These are phyloP conservation scores for Hippasteria phrygiana DNA, from an alignment of 53 echinoderm and acorn worm species.

Conservation along the genomic window DNA sequence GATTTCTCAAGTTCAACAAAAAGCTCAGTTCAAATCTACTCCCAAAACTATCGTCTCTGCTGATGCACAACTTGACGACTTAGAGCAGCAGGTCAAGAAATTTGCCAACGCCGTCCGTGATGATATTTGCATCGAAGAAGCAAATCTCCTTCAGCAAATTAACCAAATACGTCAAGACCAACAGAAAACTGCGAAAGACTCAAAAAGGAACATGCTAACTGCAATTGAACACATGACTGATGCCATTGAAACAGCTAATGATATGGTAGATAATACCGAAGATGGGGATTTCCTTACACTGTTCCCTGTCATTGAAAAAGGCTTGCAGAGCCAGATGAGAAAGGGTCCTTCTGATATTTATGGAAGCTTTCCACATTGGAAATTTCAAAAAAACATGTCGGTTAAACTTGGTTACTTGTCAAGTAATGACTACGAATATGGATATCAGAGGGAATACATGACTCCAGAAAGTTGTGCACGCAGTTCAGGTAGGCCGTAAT, in stretches of 20 bases:
- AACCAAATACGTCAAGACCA: not conserved
- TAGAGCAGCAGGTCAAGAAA: not conserved
- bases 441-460: not conserved
- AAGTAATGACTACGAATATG: not conserved
- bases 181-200: not conserved
- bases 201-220: not conserved
- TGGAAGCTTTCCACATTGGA: not conserved
- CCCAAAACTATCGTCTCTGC: not conserved
- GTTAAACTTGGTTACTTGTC: not conserved
- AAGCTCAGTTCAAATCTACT: not conserved
- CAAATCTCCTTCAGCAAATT: not conserved
- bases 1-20: not conserved
- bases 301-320: not conserved
- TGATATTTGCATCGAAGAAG: not conserved
- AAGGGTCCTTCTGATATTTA: not conserved
- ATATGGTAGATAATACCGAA: not conserved
- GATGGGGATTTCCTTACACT: conserved; percentile 25
- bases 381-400: not conserved
- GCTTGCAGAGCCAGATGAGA: not conserved
- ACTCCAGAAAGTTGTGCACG: not conserved
- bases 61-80: not conserved
- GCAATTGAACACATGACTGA: conserved; percentile 2
- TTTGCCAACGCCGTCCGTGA: not conserved
- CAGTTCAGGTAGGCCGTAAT: too few relatives aligned
- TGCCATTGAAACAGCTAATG: not conserved